phyloP scores from a whole-genome alignment of 2,797 vertebrate species.

The Cirrhinus mrigala region DNA sequence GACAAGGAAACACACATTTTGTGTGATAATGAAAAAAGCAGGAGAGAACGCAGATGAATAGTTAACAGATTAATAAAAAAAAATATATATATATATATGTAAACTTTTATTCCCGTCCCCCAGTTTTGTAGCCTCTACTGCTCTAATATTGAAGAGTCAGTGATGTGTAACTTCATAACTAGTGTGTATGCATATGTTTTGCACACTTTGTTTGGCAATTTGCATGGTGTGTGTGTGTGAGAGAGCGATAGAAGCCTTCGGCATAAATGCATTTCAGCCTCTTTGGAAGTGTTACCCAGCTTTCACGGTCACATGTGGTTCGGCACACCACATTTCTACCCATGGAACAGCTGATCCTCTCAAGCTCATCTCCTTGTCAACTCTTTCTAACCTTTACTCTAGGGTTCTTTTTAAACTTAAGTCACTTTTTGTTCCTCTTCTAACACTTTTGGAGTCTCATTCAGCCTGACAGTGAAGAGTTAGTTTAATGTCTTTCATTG shows the following conservation, averaged over 20 bases:
- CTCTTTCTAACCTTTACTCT: constrained; percentile 20
- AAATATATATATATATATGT: too few relatives aligned
- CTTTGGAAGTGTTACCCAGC: constrained; percentile 27
- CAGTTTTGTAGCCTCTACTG: not conserved
- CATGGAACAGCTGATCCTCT: constrained; percentile 18
- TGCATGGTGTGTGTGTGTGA: constrained; percentile 32
- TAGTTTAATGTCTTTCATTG: not conserved
- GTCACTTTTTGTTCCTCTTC: constrained; percentile 8
- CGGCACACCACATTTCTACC: constrained; percentile 2
- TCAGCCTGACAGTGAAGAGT: not conserved
- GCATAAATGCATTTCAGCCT: constrained; percentile 29
- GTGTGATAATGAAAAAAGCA: not conserved
- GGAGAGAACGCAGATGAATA: not conserved
- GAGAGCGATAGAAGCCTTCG: constrained; percentile 10
- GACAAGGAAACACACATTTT: not conserved
- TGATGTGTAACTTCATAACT: not conserved
- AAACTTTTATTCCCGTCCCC: too few relatives aligned
- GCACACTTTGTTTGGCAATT: constrained; percentile 19
- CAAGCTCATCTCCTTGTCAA: not conserved
- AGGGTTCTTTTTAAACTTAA: constrained; percentile 14
- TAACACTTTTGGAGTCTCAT: constrained; percentile 2
- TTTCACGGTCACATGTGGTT: not conserved
- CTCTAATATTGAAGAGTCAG: not conserved
- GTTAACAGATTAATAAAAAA: not conserved
- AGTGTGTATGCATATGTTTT: constrained; percentile 20